phyloP scores from a whole-genome alignment of 2,113 vertebrate species.

The Crocuta crocuta region DNA sequence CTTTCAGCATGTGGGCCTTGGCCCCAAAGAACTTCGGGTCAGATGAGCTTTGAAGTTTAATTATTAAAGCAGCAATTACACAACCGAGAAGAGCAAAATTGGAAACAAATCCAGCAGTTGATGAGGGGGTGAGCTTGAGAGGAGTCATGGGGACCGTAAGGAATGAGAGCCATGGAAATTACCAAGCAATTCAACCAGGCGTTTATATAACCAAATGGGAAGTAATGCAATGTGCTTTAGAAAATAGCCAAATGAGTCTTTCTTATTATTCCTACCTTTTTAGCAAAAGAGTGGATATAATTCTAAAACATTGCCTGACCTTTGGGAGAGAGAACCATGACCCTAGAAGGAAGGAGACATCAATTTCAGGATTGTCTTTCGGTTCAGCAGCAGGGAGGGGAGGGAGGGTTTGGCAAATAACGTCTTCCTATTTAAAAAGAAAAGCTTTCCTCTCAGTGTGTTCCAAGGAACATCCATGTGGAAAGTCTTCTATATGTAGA shows the following conservation, averaged over 20 bases:
- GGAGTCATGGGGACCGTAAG: not conserved
- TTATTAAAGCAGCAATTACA: constrained; percentile 73
- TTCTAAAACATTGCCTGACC: not conserved
- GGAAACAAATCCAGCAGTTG: constrained; percentile 19
- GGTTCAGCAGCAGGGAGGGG: not conserved
- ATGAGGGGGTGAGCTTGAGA: not conserved
- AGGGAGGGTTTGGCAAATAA: not conserved
- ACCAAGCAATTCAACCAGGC: not conserved
- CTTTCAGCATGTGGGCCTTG: not conserved
- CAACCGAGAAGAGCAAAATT: constrained; percentile 29
- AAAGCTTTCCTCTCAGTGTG: not conserved
- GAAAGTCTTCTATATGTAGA: not conserved
- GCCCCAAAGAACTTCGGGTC: constrained; percentile 32
- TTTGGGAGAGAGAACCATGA: not conserved
- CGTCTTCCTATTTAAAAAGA: not conserved
- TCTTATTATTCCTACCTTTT: not conserved
- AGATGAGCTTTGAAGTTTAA: constrained; percentile 63
- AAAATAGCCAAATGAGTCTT: not conserved
- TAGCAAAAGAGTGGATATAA: not conserved
- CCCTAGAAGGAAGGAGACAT: not conserved
- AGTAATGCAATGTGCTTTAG: not conserved
- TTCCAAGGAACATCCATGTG: not conserved
- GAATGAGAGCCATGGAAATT: not conserved
- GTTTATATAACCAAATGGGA: not conserved
- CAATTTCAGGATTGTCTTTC: not conserved